phyloP scores from a whole-genome alignment of 2,113 vertebrate species.

The Clarias magur region DNA sequence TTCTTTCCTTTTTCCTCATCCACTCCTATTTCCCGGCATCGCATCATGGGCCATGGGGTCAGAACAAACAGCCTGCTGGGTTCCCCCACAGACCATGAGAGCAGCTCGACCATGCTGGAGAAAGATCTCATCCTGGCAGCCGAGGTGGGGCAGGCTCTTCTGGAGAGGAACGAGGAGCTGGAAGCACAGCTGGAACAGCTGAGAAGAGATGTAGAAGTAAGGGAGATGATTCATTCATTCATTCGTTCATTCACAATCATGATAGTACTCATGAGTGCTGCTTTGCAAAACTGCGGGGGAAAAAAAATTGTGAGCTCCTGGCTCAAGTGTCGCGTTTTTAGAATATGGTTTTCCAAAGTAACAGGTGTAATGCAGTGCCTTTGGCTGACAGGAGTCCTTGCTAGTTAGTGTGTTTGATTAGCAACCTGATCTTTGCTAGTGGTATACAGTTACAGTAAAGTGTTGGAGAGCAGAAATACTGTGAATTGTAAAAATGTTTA shows the following conservation, averaged over 20 bases:
- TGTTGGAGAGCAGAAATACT: not conserved
- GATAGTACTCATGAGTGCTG: not conserved
- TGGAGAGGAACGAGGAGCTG: slow-evolving; percentile 78
- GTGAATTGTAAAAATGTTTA: not conserved
- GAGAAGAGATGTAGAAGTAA: slow-evolving; percentile 71
- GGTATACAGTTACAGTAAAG: not conserved
- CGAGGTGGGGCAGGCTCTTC: slow-evolving; percentile 75
- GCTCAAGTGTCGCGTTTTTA: not conserved
- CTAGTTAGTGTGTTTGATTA: not conserved
- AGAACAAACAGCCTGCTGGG: slow-evolving; percentile 58
- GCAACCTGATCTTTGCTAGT: not conserved
- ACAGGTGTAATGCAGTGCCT: not conserved
- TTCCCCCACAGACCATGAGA: slow-evolving; percentile 45
- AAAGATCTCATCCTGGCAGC: slow-evolving; percentile 77
- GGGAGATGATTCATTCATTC: not conserved
- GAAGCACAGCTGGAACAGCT: slow-evolving; percentile 65
- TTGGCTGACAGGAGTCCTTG: not conserved
- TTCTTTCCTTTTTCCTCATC: slow-evolving; percentile 75
- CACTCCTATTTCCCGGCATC: slow-evolving; percentile 50
- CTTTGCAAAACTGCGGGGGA: not conserved
- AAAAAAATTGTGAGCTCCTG: not conserved
- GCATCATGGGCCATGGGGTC: slow-evolving; percentile 40
- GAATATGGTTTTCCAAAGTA: not conserved
- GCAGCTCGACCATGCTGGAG: slow-evolving; percentile 61
- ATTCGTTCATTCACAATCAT: not conserved